Evolutionary conservation across 2,797 vertebrate species (phyloP).

Genomic region (Malacoctenus gilli): DNA sequence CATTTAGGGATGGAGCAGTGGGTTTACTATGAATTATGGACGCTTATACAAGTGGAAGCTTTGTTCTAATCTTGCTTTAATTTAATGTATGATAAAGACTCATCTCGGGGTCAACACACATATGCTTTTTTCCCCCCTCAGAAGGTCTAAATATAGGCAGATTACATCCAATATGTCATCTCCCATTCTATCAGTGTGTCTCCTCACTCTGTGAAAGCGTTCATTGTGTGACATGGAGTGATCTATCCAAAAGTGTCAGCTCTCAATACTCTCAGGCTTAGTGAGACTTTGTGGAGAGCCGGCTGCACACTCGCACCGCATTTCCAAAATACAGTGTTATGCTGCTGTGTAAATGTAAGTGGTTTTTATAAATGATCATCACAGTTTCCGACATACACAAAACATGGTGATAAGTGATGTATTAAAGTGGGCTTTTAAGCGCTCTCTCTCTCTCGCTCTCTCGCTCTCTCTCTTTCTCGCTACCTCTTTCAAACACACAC

Average conservation of each 20-base stretch:
- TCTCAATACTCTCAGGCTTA: conserved; percentile 39
- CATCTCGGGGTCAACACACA: conserved; percentile 36
- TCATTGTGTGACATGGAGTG: conserved; percentile 16
- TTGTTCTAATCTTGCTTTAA: conserved; percentile 35
- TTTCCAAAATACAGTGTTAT: conserved; percentile 4
- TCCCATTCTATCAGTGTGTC: not conserved
- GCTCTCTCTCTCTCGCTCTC: conserved; percentile 20
- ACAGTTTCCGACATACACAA: conserved; percentile 38
- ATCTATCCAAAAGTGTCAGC: conserved; percentile 48
- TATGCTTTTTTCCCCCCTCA: conserved; percentile 27
- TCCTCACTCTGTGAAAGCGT: conserved; percentile 17
- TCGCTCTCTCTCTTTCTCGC: too few species aligned
- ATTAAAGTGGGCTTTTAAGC: conserved; percentile 62
- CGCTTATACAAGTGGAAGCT: conserved; percentile 31
- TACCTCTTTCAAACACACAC: too few species aligned
- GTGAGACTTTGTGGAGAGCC: conserved; percentile 33
- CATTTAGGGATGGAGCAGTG: conserved; percentile 17
- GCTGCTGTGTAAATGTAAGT: conserved; percentile 47
- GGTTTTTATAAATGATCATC: conserved; percentile 48
- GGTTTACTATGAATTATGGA: conserved; percentile 26
- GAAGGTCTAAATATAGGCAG: conserved; percentile 27
- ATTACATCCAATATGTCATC: conserved; percentile 20
- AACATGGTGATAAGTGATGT: conserved; percentile 41
- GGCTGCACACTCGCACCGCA: conserved; percentile 7
- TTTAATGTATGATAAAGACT: conserved; percentile 45